Evolutionary conservation across 2,113 vertebrate species (phyloP).

Genomic region (Cochlearius cochlearius): DNA sequence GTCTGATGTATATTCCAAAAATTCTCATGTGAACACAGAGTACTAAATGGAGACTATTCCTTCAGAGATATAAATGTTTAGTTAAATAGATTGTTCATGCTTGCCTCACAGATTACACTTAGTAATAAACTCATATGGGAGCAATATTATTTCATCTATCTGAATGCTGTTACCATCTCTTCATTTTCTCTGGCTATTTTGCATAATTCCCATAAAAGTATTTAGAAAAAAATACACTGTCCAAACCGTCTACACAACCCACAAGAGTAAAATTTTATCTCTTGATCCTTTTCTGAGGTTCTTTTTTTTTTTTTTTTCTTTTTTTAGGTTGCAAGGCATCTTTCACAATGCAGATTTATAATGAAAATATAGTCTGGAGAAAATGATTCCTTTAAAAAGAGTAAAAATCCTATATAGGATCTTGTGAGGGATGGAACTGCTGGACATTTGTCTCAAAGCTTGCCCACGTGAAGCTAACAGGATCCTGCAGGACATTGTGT

Average conservation of each 20-base stretch:
- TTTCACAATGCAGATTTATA: background rate
- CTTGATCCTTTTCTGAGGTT: background rate
- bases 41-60: background rate
- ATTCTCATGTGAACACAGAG: background rate
- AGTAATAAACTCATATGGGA: background rate
- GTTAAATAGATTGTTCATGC: background rate
- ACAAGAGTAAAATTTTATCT: background rate
- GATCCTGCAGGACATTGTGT: too few relatives aligned
- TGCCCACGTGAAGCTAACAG: too few relatives aligned
- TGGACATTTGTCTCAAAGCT: too few relatives aligned
- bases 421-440: too few relatives aligned
- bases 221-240: background rate
- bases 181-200: background rate
- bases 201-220: background rate
- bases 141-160: background rate
- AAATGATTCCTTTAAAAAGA: background rate
- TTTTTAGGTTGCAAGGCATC: background rate
- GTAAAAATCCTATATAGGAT: background rate
- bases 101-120: background rate
- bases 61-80: background rate
- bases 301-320: background rate
- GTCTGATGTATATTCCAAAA: background rate
- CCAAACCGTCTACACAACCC: background rate
- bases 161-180: background rate
- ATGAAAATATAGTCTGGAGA: background rate